These are phyloP conservation scores for Leptinotarsa undecemlineata DNA, from an alignment of 1,140 invertebrate species.

Conservation along the genomic window DNA sequence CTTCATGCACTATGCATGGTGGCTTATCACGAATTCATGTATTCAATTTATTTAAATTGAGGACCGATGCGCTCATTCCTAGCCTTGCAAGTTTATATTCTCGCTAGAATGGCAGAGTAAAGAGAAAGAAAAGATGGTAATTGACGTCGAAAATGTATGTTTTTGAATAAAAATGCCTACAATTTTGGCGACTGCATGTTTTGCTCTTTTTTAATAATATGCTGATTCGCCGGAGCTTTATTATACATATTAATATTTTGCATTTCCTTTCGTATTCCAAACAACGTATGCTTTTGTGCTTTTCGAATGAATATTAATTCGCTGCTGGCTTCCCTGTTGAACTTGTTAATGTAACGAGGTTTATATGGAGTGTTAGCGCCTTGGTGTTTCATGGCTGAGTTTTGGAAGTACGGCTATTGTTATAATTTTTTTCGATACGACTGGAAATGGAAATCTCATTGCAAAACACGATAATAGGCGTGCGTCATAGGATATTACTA, in stretches of 20 bases:
- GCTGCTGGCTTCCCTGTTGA: background rate
- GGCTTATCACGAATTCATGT: slow-evolving; percentile 55
- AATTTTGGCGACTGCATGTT: slow-evolving; percentile 28
- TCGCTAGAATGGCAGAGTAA: slow-evolving; percentile 31
- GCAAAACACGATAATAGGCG: no score
- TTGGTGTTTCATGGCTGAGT: no score
- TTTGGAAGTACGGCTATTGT: no score
- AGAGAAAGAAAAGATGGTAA: slow-evolving; percentile 45
- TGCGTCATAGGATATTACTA: no score
- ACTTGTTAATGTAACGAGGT: slow-evolving; percentile 2
- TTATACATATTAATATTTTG: slow-evolving; percentile 7
- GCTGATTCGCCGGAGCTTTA: background rate
- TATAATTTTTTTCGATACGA: no score
- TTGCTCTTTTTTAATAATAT: slow-evolving; percentile 8
- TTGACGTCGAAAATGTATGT: slow-evolving; percentile 47
- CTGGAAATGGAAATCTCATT: no score
- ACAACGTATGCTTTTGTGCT: background rate
- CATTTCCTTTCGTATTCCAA: slow-evolving; percentile 8
- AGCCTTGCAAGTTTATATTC: background rate
- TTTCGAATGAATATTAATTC: background rate
- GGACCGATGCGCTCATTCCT: slow-evolving; percentile 28
- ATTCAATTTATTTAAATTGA: slow-evolving; percentile 56
- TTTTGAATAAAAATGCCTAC: slow-evolving; percentile 44
- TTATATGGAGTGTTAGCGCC: background rate
- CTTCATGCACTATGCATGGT: slow-evolving; percentile 55